A percentile compares a stretch with the other conserved stretches of the same genome.
These are phyloP conservation scores for Epistrophe grossulariae DNA, from an alignment of 2,888 invertebrate species.

Conservation along the genomic window DNA sequence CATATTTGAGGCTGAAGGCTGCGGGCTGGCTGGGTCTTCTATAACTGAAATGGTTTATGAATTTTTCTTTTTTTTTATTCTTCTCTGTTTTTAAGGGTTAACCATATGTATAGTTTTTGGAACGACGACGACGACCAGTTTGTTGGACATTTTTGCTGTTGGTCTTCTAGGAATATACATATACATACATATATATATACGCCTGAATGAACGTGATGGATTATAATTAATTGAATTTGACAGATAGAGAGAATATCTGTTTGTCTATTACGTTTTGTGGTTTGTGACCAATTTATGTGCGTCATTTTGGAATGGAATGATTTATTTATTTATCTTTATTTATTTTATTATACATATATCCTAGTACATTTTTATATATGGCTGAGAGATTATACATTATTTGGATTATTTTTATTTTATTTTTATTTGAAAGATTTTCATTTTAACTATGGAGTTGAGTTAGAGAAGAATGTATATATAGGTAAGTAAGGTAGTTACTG, in stretches of 20 bases:
- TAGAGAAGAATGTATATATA: too few species aligned
- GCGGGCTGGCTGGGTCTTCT: not conserved
- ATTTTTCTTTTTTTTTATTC: constrained; percentile 7
- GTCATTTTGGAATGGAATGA: constrained; percentile 39
- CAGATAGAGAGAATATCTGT: constrained; percentile 39
- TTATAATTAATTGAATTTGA: constrained; percentile 74
- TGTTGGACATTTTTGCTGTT: constrained; percentile 41
- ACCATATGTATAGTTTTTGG: constrained; percentile 36
- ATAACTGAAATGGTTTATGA: constrained; percentile 35
- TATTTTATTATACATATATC: not conserved
- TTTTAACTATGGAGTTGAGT: too few species aligned
- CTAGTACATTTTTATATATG: not conserved
- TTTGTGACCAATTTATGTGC: constrained; percentile 49
- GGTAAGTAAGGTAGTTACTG: too few species aligned
- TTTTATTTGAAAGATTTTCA: too few species aligned
- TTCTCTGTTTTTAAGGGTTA: constrained; percentile 31
- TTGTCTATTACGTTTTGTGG: constrained; percentile 42
- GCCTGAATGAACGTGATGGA: constrained; percentile 66
- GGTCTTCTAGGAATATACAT: constrained; percentile 9
- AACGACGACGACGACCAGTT: constrained; percentile 8
- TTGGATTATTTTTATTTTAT: too few species aligned
- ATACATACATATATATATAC: constrained; percentile 7
- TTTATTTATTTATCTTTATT: constrained; percentile 4
- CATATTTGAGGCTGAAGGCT: constrained; percentile 9
- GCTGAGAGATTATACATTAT: too few species aligned